These are phyloP conservation scores for Pangasius mekongensis DNA, from an alignment of 2,797 vertebrate species.

Conservation along the genomic window DNA sequence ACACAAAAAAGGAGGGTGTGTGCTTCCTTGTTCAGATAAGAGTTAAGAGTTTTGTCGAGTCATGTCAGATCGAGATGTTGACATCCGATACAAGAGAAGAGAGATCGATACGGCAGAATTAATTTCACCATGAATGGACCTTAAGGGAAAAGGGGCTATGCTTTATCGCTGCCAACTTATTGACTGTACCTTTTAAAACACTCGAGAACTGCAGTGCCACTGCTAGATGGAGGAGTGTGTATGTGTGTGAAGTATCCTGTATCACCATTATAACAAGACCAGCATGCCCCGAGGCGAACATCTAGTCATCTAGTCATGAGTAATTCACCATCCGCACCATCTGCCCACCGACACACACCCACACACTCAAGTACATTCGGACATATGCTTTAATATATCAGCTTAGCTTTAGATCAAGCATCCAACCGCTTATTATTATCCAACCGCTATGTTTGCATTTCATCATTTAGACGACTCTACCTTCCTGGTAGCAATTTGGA, in stretches of 20 bases:
- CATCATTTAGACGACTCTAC: background rate
- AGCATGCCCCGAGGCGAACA: constrained; percentile 38
- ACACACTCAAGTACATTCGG: constrained; percentile 10
- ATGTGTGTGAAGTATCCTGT: constrained; percentile 10
- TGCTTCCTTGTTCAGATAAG: background rate
- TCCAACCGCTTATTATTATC: background rate
- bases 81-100: constrained; percentile 24
- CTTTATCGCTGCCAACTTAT: constrained; percentile 34
- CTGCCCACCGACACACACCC: constrained; percentile 32
- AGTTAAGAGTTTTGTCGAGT: background rate
- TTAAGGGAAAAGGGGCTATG: constrained; percentile 21
- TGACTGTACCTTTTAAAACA: constrained; percentile 16
- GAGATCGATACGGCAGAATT: constrained; percentile 23
- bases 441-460: too few relatives aligned
- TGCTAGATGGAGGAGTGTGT: constrained; percentile 9
- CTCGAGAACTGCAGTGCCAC: constrained; percentile 6
- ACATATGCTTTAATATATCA: background rate
- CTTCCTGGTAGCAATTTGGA: background rate
- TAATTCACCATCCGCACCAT: constrained; percentile 35
- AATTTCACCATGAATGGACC: constrained; percentile 30
- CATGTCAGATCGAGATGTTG: constrained; percentile 9
- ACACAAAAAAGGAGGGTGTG: too few relatives aligned
- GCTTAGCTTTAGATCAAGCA: background rate
- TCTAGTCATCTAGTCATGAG: constrained; percentile 44
- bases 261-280: constrained; percentile 51